Evolutionary conservation across 2,797 vertebrate genomes (phyloP).

Genomic region (Cryptoprocta ferox): DNA sequence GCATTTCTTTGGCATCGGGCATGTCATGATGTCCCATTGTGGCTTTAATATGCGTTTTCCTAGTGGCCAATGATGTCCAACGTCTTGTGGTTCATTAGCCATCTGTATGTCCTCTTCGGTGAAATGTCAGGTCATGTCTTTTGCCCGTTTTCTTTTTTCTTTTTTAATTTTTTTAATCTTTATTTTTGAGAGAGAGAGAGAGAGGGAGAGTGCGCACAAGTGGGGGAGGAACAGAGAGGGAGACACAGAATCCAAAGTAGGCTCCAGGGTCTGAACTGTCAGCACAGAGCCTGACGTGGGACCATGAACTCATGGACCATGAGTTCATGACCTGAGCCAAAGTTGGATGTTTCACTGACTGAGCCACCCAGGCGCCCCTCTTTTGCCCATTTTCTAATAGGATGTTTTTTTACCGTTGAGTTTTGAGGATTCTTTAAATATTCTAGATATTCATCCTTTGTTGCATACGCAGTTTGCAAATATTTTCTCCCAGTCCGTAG

Average conservation of each 20-base stretch:
- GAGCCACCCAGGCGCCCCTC: background rate
- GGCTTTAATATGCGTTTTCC: background rate
- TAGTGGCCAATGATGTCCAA: background rate
- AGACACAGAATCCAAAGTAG: no score
- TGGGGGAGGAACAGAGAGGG: no score
- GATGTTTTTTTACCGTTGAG: no score
- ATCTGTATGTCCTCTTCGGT: background rate
- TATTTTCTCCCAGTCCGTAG: background rate
- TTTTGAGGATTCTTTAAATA: background rate
- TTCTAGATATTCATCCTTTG: background rate
- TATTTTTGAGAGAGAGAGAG: no score
- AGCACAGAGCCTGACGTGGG: no score
- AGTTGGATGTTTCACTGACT: no score
- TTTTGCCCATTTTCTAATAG: background rate
- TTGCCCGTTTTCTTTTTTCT: background rate
- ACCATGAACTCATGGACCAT: accelerated
- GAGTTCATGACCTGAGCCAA: no score
- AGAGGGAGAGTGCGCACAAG: no score
- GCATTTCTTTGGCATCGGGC: background rate
- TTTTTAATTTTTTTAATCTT: no score
- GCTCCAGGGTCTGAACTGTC: no score
- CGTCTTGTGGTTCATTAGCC: background rate
- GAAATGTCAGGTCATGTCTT: background rate
- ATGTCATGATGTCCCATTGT: background rate
- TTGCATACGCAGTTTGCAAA: background rate